Percentiles rank a stretch among this genome's conserved stretches.
Conservation (phyloP, 2,888 invertebrate species). For the Anarsia innoxiella region DNA sequence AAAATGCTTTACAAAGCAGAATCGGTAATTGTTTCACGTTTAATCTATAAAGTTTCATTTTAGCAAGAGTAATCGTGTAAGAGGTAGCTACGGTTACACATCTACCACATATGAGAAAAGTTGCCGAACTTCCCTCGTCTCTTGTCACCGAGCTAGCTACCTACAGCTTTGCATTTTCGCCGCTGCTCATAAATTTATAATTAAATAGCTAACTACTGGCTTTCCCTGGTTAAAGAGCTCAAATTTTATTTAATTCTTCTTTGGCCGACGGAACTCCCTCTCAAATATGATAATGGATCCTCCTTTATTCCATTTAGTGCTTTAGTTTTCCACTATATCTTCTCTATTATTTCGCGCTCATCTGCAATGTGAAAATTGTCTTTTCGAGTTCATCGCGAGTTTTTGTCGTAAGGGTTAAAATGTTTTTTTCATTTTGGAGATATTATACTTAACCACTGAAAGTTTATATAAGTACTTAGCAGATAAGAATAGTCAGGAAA, state of each 20-base stretch:
- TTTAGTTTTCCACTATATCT: too few relatives aligned
- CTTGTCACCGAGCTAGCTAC: slow-evolving; percentile 1
- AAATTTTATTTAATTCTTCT: slow-evolving; percentile 59
- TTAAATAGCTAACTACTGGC: slow-evolving; percentile 64
- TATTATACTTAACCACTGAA: too few relatives aligned
- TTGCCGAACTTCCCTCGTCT: background rate
- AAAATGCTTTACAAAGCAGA: slow-evolving; percentile 4
- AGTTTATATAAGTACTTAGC: too few relatives aligned
- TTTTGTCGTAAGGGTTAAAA: too few relatives aligned
- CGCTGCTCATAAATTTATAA: slow-evolving; percentile 69
- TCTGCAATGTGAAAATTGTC: too few relatives aligned
- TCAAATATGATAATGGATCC: slow-evolving; percentile 6
- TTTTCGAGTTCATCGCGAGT: too few relatives aligned
- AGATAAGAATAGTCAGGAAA: too few relatives aligned
- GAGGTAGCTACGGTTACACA: too few relatives aligned
- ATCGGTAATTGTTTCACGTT: slow-evolving; percentile 4
- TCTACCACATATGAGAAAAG: background rate
- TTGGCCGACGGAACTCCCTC: background rate
- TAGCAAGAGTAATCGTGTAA: too few relatives aligned
- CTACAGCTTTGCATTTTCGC: slow-evolving; percentile 54
- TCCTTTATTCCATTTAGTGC: slow-evolving; percentile 7
- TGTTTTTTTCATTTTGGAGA: too few relatives aligned
- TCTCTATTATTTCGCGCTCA: too few relatives aligned
- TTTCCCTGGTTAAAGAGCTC: slow-evolving; percentile 44
- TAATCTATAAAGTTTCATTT: slow-evolving; percentile 4